These are phyloP conservation scores for Drosophila lacicola DNA, from an alignment of 2,888 invertebrate genomes.

Conservation along the genomic window DNA sequence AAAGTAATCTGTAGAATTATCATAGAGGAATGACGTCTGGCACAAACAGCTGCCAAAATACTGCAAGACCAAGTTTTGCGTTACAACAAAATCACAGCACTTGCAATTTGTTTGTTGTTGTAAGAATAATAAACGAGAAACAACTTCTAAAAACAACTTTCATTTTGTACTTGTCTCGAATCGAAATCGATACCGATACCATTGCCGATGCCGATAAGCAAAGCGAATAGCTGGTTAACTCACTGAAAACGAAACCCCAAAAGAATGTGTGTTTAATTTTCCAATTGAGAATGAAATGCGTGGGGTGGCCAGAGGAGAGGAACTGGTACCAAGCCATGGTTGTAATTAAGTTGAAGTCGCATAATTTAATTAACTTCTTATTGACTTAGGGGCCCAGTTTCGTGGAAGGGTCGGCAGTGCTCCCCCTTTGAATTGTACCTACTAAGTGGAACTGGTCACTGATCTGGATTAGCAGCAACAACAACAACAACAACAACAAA, in stretches of 20 bases:
- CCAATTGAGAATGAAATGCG: conserved; percentile 51
- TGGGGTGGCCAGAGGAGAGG: conserved; percentile 6
- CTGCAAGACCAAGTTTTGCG: conserved; percentile 50
- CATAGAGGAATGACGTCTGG: conserved; percentile 66
- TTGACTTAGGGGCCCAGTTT: conserved; percentile 57
- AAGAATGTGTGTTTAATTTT: conserved; percentile 65
- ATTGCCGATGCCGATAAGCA: conserved; percentile 14
- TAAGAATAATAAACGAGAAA: conserved; percentile 73
- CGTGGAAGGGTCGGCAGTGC: conserved; percentile 11
- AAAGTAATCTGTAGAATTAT: conserved; percentile 33
- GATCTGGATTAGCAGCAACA: conserved; percentile 77
- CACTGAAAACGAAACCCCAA: conserved; percentile 36
- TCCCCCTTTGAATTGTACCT: conserved; percentile 65
- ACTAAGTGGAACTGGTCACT: conserved; percentile 81
- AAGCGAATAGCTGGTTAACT: conserved; percentile 19
- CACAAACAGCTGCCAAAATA: conserved; percentile 63
- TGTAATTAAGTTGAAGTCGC: conserved; percentile 80
- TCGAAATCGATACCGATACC: conserved; percentile 28
- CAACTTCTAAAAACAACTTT: conserved; percentile 78
- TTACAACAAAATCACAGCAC: conserved; percentile 66
- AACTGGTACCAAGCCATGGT: conserved; percentile 32
- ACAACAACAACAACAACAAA: conserved; percentile 26
- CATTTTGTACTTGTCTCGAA: conserved; percentile 67
- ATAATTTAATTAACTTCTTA: conserved; percentile 83
- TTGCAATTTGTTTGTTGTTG: conserved; percentile 57